Percentiles rank a stretch among this genome's conserved stretches.
Evolutionary conservation across 2,888 invertebrate species (phyloP).

Genomic region (Eumerus sabulonum): DNA sequence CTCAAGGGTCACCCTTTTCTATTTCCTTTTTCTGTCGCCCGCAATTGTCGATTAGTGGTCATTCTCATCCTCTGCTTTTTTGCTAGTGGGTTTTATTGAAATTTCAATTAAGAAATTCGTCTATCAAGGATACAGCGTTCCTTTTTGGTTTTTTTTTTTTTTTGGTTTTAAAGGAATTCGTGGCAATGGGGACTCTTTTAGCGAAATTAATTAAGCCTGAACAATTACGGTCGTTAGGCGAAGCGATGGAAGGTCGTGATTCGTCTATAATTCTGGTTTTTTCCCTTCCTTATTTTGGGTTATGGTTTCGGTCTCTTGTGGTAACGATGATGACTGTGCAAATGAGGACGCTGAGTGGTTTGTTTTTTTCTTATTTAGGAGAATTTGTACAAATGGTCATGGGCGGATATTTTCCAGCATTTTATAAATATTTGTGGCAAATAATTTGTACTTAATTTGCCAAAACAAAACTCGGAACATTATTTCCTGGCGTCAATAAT

Average conservation of each 20-base stretch:
- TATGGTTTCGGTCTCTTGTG: slow-evolving; percentile 3
- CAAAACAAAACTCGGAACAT: too few species aligned
- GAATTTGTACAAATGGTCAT: too few species aligned
- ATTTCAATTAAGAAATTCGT: slow-evolving; percentile 61
- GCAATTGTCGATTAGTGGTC: slow-evolving; percentile 42
- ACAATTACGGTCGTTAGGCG: slow-evolving; percentile 58
- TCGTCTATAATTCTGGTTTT: slow-evolving; percentile 4
- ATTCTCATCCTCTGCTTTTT: slow-evolving; percentile 13
- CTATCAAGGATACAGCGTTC: slow-evolving; percentile 32
- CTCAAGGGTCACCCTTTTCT: slow-evolving; percentile 41
- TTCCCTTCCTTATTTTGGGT: background rate
- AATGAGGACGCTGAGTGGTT: too few species aligned
- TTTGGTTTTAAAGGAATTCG: slow-evolving; percentile 4
- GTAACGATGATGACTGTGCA: slow-evolving; percentile 27
- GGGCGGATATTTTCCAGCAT: too few species aligned
- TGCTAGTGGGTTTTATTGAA: slow-evolving; percentile 54
- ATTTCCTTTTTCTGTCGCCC: background rate
- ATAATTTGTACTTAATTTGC: too few species aligned
- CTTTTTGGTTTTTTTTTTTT: slow-evolving; percentile 17
- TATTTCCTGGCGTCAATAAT: too few species aligned
- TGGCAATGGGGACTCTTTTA: slow-evolving; percentile 27
- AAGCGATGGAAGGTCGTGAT: slow-evolving; percentile 24
- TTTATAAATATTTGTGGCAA: too few species aligned
- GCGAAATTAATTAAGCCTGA: slow-evolving; percentile 64
- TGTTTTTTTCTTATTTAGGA: too few species aligned